Percentiles rank a stretch among this genome's conserved stretches.
Evolutionary conservation across 30 jellyfish, hydroid and myxozoan species (phyloP).

Genomic region (Hydra vulgaris): DNA sequence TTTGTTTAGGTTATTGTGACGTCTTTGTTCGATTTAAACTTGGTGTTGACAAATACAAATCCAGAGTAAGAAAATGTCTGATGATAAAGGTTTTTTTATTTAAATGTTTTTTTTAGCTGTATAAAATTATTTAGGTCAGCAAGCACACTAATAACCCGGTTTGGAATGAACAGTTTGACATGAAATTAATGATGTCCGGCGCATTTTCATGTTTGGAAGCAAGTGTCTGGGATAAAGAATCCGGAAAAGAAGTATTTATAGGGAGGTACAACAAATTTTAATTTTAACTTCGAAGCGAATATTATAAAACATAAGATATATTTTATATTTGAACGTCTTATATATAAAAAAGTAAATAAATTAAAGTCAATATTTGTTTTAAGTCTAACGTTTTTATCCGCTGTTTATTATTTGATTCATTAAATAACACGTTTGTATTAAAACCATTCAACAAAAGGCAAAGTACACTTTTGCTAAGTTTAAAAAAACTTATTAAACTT

Average conservation of each 20-base stretch:
- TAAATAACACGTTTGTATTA: too few relatives aligned
- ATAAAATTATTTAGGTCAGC: slow-evolving; percentile 31
- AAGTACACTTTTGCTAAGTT: too few relatives aligned
- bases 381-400: too few relatives aligned
- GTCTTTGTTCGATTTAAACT: slow-evolving; percentile 75
- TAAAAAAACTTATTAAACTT: too few relatives aligned
- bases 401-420: too few relatives aligned
- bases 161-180: slow-evolving; percentile 79
- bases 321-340: too few relatives aligned
- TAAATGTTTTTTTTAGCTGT: neutral
- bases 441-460: too few relatives aligned
- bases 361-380: too few relatives aligned
- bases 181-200: slow-evolving; percentile 31
- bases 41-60: slow-evolving; percentile 72
- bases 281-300: neutral
- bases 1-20: slow-evolving; percentile 66
- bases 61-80: slow-evolving; percentile 84
- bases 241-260: slow-evolving; percentile 92
- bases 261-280: slow-evolving; percentile 52
- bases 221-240: slow-evolving; percentile 86
- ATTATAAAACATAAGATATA: too few relatives aligned
- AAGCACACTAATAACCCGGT: slow-evolving; percentile 61
- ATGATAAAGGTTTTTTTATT: too few relatives aligned
- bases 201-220: slow-evolving; percentile 44
- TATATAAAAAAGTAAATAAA: too few relatives aligned